Conservation (phyloP, 1,140 invertebrate genomes). For the Anagrus nilaparvatae region DNA sequence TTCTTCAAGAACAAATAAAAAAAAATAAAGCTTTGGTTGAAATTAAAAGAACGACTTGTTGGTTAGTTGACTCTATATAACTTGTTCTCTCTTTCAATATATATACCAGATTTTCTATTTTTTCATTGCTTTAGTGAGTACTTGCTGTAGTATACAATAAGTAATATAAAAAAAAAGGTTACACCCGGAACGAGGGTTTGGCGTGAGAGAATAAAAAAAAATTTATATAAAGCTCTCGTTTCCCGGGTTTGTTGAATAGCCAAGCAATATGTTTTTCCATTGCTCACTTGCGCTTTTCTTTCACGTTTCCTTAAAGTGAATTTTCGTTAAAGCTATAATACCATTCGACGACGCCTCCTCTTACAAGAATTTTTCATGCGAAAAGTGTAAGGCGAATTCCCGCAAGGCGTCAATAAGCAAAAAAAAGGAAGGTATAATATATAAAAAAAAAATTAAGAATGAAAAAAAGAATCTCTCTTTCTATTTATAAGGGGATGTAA, state of each 20-base stretch:
- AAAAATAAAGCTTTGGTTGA: slow-evolving; percentile 23
- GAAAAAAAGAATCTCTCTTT: no score
- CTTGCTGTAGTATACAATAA: slow-evolving; percentile 7
- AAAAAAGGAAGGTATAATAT: no score
- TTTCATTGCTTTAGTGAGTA: neutral
- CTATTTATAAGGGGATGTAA: slow-evolving; percentile 39
- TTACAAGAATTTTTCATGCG: no score
- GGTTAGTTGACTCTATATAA: slow-evolving; percentile 34
- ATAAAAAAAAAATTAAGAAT: no score
- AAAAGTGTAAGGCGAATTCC: slow-evolving; percentile 29
- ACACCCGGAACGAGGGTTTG: neutral
- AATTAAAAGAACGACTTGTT: slow-evolving; percentile 42
- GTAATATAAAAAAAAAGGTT: slow-evolving; percentile 15
- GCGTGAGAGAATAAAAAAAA: neutral
- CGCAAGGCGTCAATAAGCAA: no score
- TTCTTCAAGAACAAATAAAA: neutral
- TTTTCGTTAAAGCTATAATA: no score
- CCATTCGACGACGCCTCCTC: no score
- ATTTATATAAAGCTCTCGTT: slow-evolving; percentile 21
- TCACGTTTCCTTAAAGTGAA: no score
- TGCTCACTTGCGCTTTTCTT: no score
- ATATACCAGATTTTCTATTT: no score
- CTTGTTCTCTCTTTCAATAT: slow-evolving; percentile 12
- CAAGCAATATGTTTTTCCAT: no score
- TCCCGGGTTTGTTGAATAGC: slow-evolving; percentile 25